Conservation (phyloP, 2,888 invertebrate genomes). For the Nomada lathburiana region DNA sequence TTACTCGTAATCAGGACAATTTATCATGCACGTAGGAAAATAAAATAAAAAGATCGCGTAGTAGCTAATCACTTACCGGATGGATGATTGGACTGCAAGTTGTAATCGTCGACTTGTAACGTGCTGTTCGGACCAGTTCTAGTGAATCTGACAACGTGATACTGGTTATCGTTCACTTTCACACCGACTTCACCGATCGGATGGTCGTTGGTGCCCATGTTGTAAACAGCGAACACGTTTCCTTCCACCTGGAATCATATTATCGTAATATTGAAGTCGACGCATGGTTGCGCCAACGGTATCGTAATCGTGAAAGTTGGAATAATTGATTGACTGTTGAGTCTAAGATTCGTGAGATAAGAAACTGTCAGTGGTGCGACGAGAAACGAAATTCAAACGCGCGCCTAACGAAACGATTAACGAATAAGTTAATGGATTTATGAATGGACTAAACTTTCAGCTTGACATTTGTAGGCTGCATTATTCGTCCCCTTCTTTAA, state of each 20-base stretch:
- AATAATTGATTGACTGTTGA: neutral
- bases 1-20: too few species aligned
- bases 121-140: constrained; percentile 95
- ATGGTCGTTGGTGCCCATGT: constrained; percentile 96
- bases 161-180: constrained; percentile 96
- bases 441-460: too few species aligned
- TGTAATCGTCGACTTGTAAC: constrained; percentile 96
- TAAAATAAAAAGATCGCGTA: neutral
- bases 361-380: too few species aligned
- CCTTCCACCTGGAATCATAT: constrained; percentile 90
- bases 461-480: too few species aligned
- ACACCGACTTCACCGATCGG: constrained; percentile 95
- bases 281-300: neutral
- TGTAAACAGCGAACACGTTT: constrained; percentile 96
- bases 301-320: neutral
- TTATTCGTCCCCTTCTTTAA: neutral
- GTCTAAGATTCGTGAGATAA: neutral
- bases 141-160: constrained; percentile 96
- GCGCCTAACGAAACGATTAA: too few species aligned
- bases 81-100: constrained; percentile 93
- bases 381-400: too few species aligned
- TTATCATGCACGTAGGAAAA: too few species aligned
- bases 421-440: too few species aligned
- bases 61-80: constrained; percentile 87
- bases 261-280: neutral